These are phyloP conservation scores for Tenthredo distinguenda DNA, from an alignment of 2,888 invertebrate species.

Conservation along the genomic window DNA sequence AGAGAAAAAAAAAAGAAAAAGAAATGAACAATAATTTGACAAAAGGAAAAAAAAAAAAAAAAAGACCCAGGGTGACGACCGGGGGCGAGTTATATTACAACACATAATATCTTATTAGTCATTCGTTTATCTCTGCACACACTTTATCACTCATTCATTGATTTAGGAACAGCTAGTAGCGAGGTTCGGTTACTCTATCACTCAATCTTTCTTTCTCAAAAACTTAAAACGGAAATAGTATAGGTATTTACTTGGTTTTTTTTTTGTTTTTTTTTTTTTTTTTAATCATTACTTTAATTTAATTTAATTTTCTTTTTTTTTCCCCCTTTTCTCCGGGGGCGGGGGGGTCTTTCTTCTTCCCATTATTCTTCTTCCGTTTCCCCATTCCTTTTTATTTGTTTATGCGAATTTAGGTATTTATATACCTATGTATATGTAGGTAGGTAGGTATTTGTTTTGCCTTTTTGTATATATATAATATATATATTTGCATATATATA, in stretches of 20 bases:
- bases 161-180: conserved; percentile 78
- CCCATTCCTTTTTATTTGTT: background rate
- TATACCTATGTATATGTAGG: background rate
- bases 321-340: too few relatives aligned
- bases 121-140: conserved; percentile 66
- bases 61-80: conserved; percentile 1
- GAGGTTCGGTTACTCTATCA: conserved; percentile 78
- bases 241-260: background rate
- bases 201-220: conserved; percentile 71
- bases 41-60: background rate
- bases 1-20: background rate
- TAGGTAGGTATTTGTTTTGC: background rate
- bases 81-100: conserved; percentile 34
- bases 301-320: background rate
- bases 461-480: background rate
- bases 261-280: background rate
- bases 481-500: background rate
- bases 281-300: background rate
- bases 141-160: conserved; percentile 76
- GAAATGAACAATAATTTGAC: background rate
- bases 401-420: background rate
- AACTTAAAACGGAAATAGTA: conserved; percentile 60
- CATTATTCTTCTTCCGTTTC: background rate
- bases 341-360: too few relatives aligned
- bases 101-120: conserved; percentile 46